These are phyloP conservation scores for Sorex araneus DNA, from an alignment of 2,113 vertebrate genomes.

Conservation along the genomic window DNA sequence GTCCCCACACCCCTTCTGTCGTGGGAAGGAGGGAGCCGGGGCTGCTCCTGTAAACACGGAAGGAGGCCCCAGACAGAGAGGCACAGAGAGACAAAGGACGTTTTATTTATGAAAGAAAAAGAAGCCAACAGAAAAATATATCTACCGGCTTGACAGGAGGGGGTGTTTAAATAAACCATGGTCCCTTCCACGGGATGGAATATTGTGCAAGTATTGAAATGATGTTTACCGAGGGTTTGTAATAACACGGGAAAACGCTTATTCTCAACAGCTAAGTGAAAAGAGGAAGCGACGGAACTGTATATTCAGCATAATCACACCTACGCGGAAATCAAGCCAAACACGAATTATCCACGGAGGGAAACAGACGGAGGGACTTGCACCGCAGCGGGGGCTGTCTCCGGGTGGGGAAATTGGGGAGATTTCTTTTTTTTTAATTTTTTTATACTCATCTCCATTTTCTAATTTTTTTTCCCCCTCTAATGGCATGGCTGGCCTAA, in stretches of 20 bases:
- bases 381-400: neutral
- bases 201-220: constrained; percentile 51
- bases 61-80: constrained; percentile 62
- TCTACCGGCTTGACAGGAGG: constrained; percentile 33
- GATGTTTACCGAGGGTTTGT: constrained; percentile 78
- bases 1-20: neutral
- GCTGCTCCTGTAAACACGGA: constrained; percentile 68
- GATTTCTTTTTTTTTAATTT: too few species aligned
- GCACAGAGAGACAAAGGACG: constrained; percentile 63
- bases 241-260: constrained; percentile 72
- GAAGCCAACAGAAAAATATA: constrained; percentile 46
- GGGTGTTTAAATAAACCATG: constrained; percentile 71
- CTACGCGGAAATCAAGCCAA: constrained; percentile 29
- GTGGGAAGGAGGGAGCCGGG: neutral
- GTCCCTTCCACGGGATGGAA: neutral
- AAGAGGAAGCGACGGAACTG: constrained; percentile 36
- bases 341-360: neutral
- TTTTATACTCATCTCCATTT: constrained; percentile 32
- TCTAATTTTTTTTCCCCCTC: constrained; percentile 44
- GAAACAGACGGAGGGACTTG: neutral
- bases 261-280: constrained; percentile 54
- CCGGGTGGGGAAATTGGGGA: neutral
- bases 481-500: neutral
- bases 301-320: constrained; percentile 70
- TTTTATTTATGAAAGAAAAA: constrained; percentile 79